Evolutionary conservation across 92 coral and sea anemone genomes (phyloP).

Genomic region (Porites divaricata): DNA sequence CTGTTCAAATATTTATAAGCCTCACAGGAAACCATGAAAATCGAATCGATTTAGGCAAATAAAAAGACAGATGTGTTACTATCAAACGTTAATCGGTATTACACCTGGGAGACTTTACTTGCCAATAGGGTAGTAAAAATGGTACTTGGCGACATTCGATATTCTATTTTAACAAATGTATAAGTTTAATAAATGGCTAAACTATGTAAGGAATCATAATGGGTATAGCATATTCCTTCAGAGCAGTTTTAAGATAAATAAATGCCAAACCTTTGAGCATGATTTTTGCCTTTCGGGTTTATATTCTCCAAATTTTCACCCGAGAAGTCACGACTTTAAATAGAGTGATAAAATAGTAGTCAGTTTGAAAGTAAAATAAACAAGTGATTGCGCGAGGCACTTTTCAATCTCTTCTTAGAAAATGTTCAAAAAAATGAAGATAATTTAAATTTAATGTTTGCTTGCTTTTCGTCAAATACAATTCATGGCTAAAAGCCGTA

Average conservation of each 20-base stretch:
- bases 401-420: background rate
- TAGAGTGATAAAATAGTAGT: background rate
- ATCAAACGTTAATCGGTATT: constrained; percentile 6
- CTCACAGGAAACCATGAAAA: background rate
- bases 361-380: background rate
- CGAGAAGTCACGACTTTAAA: background rate
- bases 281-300: no score
- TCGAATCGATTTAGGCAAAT: background rate
- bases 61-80: background rate
- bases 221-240: constrained; percentile 23
- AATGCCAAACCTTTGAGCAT: background rate
- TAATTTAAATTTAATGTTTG: background rate
- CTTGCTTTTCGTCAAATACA: background rate
- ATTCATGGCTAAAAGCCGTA: background rate
- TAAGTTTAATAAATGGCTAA: constrained; percentile 8
- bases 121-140: background rate
- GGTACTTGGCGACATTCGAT: constrained; percentile 31
- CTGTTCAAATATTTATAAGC: background rate
- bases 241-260: background rate
- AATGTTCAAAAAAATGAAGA: background rate
- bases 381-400: background rate
- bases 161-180: constrained; percentile 2
- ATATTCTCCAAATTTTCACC: no score
- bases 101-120: constrained; percentile 11
- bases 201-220: constrained; percentile 49